phyloP scores from a whole-genome alignment of 1,140 invertebrate species.

The Drosophila kepulauana region DNA sequence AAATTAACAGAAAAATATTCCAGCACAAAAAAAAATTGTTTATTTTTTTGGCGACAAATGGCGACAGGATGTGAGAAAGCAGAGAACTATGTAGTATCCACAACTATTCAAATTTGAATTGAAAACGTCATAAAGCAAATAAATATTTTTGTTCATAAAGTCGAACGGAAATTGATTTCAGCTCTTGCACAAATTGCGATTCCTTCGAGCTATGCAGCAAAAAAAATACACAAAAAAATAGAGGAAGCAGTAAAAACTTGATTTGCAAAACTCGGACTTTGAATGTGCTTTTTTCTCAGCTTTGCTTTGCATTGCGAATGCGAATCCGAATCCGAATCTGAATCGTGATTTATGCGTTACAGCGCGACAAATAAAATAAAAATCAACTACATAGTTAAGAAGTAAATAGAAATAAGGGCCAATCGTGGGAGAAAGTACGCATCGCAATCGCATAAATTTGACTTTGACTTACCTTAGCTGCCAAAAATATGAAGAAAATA shows the following conservation, averaged over 20 bases:
- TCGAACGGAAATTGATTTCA: conserved; percentile 37
- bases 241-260: too few relatives aligned
- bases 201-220: conserved; percentile 2
- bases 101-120: conserved; percentile 47
- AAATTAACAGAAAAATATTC: neutral
- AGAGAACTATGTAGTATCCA: neutral
- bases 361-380: neutral
- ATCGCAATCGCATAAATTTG: neutral
- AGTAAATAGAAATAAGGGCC: neutral
- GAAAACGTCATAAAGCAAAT: conserved; percentile 38
- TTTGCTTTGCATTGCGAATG: neutral
- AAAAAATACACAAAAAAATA: neutral
- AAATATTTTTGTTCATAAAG: conserved; percentile 45
- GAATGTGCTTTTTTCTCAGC: neutral
- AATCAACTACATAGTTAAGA: conserved; percentile 10
- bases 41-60: too few relatives aligned
- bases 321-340: too few relatives aligned
- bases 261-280: too few relatives aligned
- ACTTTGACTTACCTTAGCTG: too few relatives aligned
- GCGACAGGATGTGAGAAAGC: too few relatives aligned
- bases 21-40: too few relatives aligned
- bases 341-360: neutral
- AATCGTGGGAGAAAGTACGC: neutral
- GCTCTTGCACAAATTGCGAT: conserved; percentile 16
- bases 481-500: too few relatives aligned